Base-by-base conservation (phyloP, 2,797 vertebrate genomes). In the Geotrypetes seraphini region DNA sequence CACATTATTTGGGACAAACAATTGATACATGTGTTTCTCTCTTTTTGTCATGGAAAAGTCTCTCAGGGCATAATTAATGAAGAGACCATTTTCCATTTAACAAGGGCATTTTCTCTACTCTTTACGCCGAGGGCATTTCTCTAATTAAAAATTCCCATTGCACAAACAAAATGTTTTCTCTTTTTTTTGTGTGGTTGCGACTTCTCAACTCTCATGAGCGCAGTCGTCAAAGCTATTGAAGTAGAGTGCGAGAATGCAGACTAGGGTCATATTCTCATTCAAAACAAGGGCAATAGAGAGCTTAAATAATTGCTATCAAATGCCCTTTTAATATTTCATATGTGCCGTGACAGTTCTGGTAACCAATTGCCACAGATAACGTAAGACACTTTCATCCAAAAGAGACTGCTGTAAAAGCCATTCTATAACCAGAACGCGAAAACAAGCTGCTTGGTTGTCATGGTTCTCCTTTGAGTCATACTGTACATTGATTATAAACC, bases 51-150 rank as follows among this genome's bases (percentile, higher is more conserved):
- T 24, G 3, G 31, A 16, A 32, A 58, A 43, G 33, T 78, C 64
- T 77, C 68, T 40, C 36, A 59, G 57, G 70, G 42, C 43, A 50
- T 66, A 76, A 73, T 78, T 73, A 82, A 67, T 60, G 44, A 23
- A 42, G 36, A 59, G 60, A 39, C 27, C 47, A 51, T 53, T 60
- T 59, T 36, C 63, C 17, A 43, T 57, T 67, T 66, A 59, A 50
- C 35, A 49, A 44, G 49, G 63, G 33, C 16, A 39, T 35, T 53
- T 57, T 65, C 31, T 36, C 47, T 35, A 28, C n/a, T n/a, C n/a
- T n/a, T 15, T 62, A 43, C 50, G 32, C 37, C 33, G 22, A 64
- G 31, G 34, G 40, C 18, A 45, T 42, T 47, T 66, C 48, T 56
- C 34, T 61, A 65, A 72, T 66, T 70, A 71, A 61, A 62, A 66